Conservation (phyloP, 2,888 invertebrate genomes). For the Eilema sororculum region DNA sequence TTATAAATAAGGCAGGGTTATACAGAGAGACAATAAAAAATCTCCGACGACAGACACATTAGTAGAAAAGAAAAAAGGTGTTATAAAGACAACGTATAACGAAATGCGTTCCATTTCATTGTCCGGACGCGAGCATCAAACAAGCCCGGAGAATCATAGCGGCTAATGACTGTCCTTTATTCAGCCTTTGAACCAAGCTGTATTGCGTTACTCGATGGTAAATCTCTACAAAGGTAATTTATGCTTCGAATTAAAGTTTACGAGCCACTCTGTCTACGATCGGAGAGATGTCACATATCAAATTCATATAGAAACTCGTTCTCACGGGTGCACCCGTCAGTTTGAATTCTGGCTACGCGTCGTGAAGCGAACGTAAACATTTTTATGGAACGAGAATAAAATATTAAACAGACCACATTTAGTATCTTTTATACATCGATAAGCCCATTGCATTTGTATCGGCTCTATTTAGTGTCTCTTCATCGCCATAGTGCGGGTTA, state of each 20-base stretch:
- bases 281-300: constrained; percentile 75
- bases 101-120: constrained; percentile 56
- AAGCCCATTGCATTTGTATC: constrained; percentile 2
- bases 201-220: constrained; percentile 73
- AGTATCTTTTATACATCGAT: constrained; percentile 36
- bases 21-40: constrained; percentile 37
- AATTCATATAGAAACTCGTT: constrained; percentile 72
- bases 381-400: constrained; percentile 58
- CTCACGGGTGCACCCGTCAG: constrained; percentile 75
- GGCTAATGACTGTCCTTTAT: constrained; percentile 75
- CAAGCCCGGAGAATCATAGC: constrained; percentile 57
- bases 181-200: constrained; percentile 62
- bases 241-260: constrained; percentile 79
- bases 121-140: constrained; percentile 52
- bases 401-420: constrained; percentile 46
- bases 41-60: constrained; percentile 30
- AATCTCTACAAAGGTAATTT: constrained; percentile 76
- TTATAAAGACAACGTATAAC: constrained; percentile 46
- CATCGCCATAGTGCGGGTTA: constrained; percentile 21
- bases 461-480: constrained; percentile 24
- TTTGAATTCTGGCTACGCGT: constrained; percentile 69
- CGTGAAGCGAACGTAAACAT: constrained; percentile 60
- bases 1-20: constrained; percentile 22
- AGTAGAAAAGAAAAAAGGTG: constrained; percentile 41
- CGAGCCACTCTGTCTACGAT: constrained; percentile 76